Base-by-base conservation (phyloP, 2,113 vertebrate genomes). In the Cyprinodon variegatus region DNA sequence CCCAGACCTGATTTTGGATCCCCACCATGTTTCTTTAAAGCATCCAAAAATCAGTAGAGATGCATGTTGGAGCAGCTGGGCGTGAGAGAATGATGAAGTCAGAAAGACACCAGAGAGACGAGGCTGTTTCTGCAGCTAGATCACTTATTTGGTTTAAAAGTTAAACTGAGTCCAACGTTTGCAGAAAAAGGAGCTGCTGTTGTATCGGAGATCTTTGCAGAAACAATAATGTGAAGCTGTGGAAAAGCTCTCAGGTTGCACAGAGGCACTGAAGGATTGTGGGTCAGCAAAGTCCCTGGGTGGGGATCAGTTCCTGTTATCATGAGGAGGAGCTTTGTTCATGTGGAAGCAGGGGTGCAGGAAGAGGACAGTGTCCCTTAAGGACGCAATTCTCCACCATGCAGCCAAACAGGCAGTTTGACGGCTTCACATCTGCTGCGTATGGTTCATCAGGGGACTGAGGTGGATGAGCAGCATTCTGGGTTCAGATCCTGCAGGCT, bases 281-380 rank as follows among this genome's bases (percentile, higher is more conserved):
- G 70, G 77, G 69, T 71, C 77, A 70, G 78, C 61, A 29, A 83
- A 74, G 2, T 81, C 68, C 78, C 76, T 13, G 3, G 63, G 8
- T 7, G 61, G 60, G 65, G 77, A 48, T 78, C 41, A 63, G 48
- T 81, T 80, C 50, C 69, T 50, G 17, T 43, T n/a, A 65, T 41
- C 22, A 20, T 48, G 14, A 69, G 71, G 68, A 53, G 17, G 38
- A 63, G 40, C 61, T 38, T 68, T 77, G 76, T 76, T 79, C 11
- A 77, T 39, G 38, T n/a, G 36, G 62, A 17, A 46, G 43, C 0
- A 41, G 68, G 20, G 66, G 38, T 39, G 39, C 39, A 43, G 53
- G 65, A 45, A 38, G 48, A 40, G 13, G 39, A 29, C 20, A 36
- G 53, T n/a, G 53, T 22, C 10, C 0, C 12, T 29, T 1, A 6